These are phyloP conservation scores for Acanthosepion pharaonis DNA, from an alignment of 2,888 invertebrate species.

Conservation along the genomic window DNA sequence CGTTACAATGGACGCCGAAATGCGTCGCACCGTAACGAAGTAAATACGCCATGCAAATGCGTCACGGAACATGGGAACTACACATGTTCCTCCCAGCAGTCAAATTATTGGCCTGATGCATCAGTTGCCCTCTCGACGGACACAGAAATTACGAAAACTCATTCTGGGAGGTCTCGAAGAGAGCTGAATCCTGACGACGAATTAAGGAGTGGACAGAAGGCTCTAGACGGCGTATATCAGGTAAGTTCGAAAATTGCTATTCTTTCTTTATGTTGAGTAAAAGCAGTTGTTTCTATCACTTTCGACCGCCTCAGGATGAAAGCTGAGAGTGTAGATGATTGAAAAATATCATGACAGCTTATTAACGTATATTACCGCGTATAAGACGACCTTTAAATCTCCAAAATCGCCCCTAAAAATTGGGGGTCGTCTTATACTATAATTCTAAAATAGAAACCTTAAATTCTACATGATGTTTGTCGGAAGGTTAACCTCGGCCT, in stretches of 20 bases:
- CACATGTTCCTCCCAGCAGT: not conserved
- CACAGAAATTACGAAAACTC: not conserved
- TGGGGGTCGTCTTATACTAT: too few species aligned
- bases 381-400: too few species aligned
- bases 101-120: not conserved
- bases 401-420: too few species aligned
- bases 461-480: too few species aligned
- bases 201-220: not conserved
- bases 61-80: not conserved
- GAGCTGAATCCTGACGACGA: conserved; percentile 9
- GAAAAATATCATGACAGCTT: too few species aligned
- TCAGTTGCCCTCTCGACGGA: conserved; percentile 21
- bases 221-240: conserved; percentile 12
- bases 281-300: not conserved
- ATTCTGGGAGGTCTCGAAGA: not conserved
- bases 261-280: not conserved
- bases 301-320: not conserved
- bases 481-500: too few species aligned
- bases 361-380: too few species aligned
- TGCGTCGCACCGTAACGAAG: conserved; percentile 33
- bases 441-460: too few species aligned
- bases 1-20: not conserved
- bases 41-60: not conserved
- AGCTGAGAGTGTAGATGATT: too few species aligned
- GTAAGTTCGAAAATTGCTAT: not conserved